These are phyloP conservation scores for Diphyllodes magnificus DNA, from an alignment of 2,113 vertebrate species.

Conservation along the genomic window DNA sequence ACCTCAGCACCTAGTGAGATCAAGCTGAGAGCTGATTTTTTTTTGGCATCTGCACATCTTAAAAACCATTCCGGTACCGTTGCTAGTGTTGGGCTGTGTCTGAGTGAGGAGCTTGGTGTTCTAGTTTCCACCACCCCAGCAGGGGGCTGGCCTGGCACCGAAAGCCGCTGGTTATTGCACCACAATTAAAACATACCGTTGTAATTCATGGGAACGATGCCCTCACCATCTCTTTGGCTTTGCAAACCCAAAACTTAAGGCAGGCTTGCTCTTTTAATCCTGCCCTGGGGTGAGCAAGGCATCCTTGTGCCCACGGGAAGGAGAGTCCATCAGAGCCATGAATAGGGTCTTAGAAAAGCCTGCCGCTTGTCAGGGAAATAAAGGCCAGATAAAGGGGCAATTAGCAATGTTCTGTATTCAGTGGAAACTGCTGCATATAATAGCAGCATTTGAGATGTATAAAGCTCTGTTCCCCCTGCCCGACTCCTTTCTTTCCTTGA, in stretches of 20 bases:
- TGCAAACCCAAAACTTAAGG: background rate
- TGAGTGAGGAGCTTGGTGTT: background rate
- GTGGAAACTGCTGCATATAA: slow-evolving; percentile 38
- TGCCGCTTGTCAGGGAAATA: background rate
- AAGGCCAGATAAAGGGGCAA: slow-evolving; percentile 23
- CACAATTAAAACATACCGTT: background rate
- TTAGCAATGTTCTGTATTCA: slow-evolving; percentile 2
- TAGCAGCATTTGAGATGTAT: slow-evolving; percentile 9
- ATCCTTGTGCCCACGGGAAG: slow-evolving; percentile 1
- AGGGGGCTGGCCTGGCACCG: background rate
- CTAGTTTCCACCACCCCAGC: background rate
- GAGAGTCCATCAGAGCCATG: background rate
- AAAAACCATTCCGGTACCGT: background rate
- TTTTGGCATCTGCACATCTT: background rate
- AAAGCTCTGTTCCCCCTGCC: background rate
- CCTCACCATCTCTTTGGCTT: background rate
- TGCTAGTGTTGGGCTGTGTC: background rate
- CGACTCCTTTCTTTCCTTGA: background rate
- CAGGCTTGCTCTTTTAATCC: background rate
- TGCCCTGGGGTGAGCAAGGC: background rate
- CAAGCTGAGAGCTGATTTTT: background rate
- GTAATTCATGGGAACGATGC: background rate
- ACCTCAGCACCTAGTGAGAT: background rate
- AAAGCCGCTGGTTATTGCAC: background rate
- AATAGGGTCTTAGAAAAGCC: slow-evolving; percentile 38